Percentiles rank a stretch among this genome's conserved stretches.
Evolutionary conservation across 2,113 vertebrate genomes (phyloP).

Genomic region (Aythya baeri): DNA sequence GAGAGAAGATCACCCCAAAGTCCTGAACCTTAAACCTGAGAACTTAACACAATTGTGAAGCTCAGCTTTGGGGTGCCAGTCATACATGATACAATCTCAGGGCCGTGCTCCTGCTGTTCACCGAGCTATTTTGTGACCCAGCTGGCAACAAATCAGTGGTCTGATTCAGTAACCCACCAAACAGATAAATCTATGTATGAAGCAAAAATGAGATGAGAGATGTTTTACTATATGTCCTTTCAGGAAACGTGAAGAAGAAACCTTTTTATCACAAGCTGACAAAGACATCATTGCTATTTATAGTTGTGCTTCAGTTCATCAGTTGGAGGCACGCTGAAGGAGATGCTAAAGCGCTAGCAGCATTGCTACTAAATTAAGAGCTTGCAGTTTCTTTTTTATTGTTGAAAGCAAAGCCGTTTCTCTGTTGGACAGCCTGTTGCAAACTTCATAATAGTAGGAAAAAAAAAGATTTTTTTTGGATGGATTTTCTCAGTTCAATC

Average conservation of each 20-base stretch:
- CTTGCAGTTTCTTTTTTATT: conserved; percentile 28
- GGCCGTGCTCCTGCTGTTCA: neutral
- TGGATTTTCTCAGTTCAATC: neutral
- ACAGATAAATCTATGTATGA: neutral
- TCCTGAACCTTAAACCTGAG: neutral
- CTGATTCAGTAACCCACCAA: neutral
- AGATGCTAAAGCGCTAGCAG: conserved; percentile 23
- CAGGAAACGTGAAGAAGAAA: neutral
- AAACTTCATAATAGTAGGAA: neutral
- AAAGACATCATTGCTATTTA: conserved; percentile 53
- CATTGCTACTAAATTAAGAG: conserved; percentile 39
- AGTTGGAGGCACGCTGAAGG: conserved; percentile 36
- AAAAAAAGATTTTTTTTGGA: neutral
- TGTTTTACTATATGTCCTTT: neutral
- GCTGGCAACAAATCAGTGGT: neutral
- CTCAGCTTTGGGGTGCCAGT: neutral
- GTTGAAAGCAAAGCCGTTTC: conserved; percentile 33
- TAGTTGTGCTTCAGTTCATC: conserved; percentile 53
- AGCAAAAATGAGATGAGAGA: conserved; percentile 1
- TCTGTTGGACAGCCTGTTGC: neutral
- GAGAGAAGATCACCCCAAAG: neutral
- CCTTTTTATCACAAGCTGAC: conserved; percentile 53
- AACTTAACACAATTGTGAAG: rapidly evolving
- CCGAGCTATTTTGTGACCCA: neutral
- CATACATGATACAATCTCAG: neutral